A percentile compares a stretch with the other conserved stretches of the same genome.
These are phyloP conservation scores for Chunga burmeisteri DNA, from an alignment of 2,113 vertebrate genomes.

Conservation along the genomic window DNA sequence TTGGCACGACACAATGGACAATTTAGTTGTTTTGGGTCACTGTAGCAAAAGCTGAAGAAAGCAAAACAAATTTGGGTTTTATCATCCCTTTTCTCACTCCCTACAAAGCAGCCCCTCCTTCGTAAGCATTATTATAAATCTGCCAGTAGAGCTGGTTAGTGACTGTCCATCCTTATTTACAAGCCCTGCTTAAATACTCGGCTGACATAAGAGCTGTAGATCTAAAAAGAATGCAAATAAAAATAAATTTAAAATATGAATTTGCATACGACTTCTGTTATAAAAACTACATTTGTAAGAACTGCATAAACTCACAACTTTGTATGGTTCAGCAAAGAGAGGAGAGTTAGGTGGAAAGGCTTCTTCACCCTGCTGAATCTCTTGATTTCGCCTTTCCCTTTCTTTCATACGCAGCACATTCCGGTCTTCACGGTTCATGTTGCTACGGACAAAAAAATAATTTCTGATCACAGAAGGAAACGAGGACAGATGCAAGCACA, in stretches of 20 bases:
- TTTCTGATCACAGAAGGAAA: constrained; percentile 53
- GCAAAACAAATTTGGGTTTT: background rate
- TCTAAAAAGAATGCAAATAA: background rate
- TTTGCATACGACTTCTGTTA: background rate
- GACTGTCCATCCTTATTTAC: background rate
- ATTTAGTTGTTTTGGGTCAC: background rate
- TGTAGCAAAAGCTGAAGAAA: background rate
- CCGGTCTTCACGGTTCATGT: constrained; percentile 99
- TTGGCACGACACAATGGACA: background rate
- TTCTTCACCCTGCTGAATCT: constrained; percentile 95
- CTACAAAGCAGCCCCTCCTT: background rate
- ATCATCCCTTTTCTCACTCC: background rate
- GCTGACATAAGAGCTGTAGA: background rate
- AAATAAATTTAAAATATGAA: background rate
- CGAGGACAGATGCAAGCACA: background rate
- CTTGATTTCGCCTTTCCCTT: constrained; percentile 87
- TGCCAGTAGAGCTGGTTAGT: background rate
- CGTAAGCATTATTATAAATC: background rate
- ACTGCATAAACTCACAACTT: constrained; percentile 88
- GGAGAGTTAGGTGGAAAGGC: constrained; percentile 95
- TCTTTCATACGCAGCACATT: constrained; percentile 99
- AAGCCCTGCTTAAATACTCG: background rate
- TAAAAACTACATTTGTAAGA: background rate
- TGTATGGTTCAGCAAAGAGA: constrained; percentile 97
- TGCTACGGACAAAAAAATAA: constrained; percentile 82